Evolutionary conservation across 2,888 invertebrate genomes (phyloP), one percentile per base, ranked within the genome.

Genomic region (Campaea margaritaria): DNA sequence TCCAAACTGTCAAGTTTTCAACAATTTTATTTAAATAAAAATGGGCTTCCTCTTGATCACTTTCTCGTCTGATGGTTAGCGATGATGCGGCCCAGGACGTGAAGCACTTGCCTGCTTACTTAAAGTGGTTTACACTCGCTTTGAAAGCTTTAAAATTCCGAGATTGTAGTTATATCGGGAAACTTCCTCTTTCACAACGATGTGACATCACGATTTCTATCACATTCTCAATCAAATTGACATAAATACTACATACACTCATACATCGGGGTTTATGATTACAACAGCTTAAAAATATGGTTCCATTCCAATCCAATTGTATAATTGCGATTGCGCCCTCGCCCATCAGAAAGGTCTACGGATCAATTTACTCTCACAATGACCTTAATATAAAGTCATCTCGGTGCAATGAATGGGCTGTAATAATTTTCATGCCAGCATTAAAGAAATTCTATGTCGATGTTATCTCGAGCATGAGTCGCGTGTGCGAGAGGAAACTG

Each of bases 341-440:
- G 70, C 81, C 77, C 80, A 76, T 79, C 76, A 74, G 68, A 70
- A 75, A 74, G 75, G 73, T 79, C 81, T 81, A 82, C 81, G 75
- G 83, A 85, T 88, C 88, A 89, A 90, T 91, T 90, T 89, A 86
- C 83, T 86, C 82, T 82, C 76, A 89, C 89, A 90, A 90, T 87
- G 85, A 89, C 83, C 80, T 82, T 86, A 87, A 89, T 89, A 87
- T 87, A 81, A 84, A 90, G 85, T 86, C 86, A 85, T 87, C 84
- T 72, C 73, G 65, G 73, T 70, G 72, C 81, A 76, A 71, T 78
- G 84, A 79, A 79, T 82, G 73, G 79, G 77, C 78, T 76, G 83
- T 83, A 85, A 88, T 89, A 83, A 89, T 89, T 90, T 86, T 86
- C 80, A 83, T 86, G 79, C 79, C 78, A 79, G 81, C 79, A 85